Evolutionary conservation across 2,113 vertebrate species (phyloP).

Genomic region (Monopterus albus): DNA sequence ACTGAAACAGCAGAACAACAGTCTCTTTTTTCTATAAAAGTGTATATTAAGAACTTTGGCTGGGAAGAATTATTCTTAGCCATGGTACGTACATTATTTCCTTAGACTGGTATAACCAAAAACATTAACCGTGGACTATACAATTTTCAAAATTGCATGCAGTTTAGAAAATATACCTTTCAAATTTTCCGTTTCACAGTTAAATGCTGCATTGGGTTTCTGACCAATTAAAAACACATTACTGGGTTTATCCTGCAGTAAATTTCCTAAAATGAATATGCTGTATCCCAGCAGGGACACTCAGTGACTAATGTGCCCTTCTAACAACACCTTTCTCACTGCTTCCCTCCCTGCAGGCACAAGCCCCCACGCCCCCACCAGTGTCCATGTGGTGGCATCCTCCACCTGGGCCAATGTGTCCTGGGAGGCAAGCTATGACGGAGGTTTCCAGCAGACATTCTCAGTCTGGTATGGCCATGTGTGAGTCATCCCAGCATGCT

Average conservation of each 20-base stretch:
- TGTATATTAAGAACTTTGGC: background rate
- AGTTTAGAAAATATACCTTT: no score
- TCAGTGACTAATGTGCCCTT: conserved; percentile 42
- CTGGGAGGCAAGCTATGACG: conserved; percentile 96
- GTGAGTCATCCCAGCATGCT: conserved; percentile 99
- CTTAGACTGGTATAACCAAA: background rate
- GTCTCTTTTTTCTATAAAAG: no score
- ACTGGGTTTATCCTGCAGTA: conserved; percentile 7
- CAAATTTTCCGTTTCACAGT: no score
- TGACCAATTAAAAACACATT: no score
- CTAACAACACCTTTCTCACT: conserved; percentile 20
- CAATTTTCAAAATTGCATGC: no score
- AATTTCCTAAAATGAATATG: conserved; percentile 17
- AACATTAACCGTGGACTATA: no score
- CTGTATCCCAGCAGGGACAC: conserved; percentile 3
- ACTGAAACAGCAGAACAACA: background rate
- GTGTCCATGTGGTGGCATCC: conserved; percentile 88
- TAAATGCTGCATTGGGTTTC: background rate
- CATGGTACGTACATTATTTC: background rate
- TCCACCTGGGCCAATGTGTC: conserved; percentile 96
- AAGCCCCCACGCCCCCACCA: conserved; percentile 94
- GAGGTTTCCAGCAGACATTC: conserved; percentile 98
- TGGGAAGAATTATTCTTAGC: background rate
- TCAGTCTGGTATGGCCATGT: conserved; percentile 99
- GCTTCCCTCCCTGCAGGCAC: conserved; percentile 84